These are phyloP conservation scores for Saguinus imperator DNA, from an alignment of 2,113 vertebrate genomes.

Conservation along the genomic window DNA sequence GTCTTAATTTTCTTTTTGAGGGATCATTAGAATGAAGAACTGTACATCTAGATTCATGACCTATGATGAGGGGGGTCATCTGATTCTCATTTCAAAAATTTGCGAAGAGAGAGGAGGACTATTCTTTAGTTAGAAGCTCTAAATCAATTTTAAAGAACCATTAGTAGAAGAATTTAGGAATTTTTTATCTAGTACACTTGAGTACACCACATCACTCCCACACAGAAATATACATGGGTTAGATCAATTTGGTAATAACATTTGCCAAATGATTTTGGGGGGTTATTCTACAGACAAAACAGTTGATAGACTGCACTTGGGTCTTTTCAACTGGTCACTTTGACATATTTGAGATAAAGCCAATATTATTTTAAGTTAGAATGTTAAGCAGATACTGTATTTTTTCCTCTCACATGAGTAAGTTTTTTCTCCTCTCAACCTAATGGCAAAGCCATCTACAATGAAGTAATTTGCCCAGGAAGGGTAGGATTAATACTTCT, in stretches of 20 bases:
- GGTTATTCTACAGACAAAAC: constrained; percentile 60
- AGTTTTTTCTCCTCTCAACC: constrained; percentile 21
- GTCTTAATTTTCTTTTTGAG: constrained; percentile 23
- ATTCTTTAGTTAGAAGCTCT: constrained; percentile 49
- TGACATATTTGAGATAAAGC: constrained; percentile 69
- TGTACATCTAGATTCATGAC: constrained; percentile 47
- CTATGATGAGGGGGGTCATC: constrained; percentile 20
- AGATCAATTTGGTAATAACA: constrained; percentile 62
- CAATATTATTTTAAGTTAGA: constrained; percentile 64
- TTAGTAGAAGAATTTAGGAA: constrained; percentile 56
- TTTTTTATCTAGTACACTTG: constrained; percentile 42
- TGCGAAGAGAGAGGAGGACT: constrained; percentile 18
- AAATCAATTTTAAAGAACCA: constrained; percentile 67
- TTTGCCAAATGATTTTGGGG: constrained; percentile 1
- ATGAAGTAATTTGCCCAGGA: neutral
- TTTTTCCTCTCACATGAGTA: neutral
- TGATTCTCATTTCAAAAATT: constrained; percentile 52
- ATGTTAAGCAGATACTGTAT: constrained; percentile 12
- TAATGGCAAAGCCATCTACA: neutral
- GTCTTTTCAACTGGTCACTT: constrained; percentile 56
- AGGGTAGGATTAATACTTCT: neutral
- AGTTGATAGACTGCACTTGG: constrained; percentile 2
- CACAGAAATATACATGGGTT: constrained; percentile 44
- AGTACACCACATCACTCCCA: constrained; percentile 9
- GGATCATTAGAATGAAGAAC: neutral